Evolutionary conservation across 2,113 vertebrate genomes (phyloP), one percentile per base, ranked within the genome.

Genomic region (Chaetodon auriga): DNA sequence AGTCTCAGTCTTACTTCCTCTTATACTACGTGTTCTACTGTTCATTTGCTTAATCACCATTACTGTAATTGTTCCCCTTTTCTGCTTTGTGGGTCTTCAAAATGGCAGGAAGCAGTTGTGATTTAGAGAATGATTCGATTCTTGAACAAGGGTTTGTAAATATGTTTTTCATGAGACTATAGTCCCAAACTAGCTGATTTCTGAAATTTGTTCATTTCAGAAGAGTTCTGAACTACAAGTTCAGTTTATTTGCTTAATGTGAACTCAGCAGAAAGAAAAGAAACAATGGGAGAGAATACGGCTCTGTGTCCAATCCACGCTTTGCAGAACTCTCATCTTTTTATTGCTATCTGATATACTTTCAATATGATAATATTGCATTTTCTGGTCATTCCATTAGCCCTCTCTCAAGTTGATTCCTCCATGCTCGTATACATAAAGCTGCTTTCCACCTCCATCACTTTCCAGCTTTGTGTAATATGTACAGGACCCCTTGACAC

Each of bases 91-190:
- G 30, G 41, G 87, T 84, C 35, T 61, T 90, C 68, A 71, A 54
- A 85, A 66, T 61, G n/a, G n/a, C 13, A 89, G 85, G 82, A 89
- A 72, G 70, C n/a, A 30, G 60, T 66, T 41, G 35, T 81, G 87
- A 87, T 88, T 83, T 80, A 68, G 12, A 72, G 58, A 54, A 58
- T 45, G 0, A 62, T 49, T 48, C 66, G 13, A 62, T 68, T 74
- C 45, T 61, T 30, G 23, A 64, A 54, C 23, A 55, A n/a, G 36
- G 16, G 45, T n/a, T 54, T 63, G 49, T 11, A 14, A 53, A 35
- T 51, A 2, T 49, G 4, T 36, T 7, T 71, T 63, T 25, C 3
- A 43, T 57, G 45, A 72, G 5, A 21, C 0, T 2, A 7, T 2
- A 81, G 45, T 48, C 15, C n/a, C 30, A 54, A 13, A 6, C 48